Conservation (phyloP, 2,113 vertebrate genomes). For the Hemibagrus wyckioides region DNA sequence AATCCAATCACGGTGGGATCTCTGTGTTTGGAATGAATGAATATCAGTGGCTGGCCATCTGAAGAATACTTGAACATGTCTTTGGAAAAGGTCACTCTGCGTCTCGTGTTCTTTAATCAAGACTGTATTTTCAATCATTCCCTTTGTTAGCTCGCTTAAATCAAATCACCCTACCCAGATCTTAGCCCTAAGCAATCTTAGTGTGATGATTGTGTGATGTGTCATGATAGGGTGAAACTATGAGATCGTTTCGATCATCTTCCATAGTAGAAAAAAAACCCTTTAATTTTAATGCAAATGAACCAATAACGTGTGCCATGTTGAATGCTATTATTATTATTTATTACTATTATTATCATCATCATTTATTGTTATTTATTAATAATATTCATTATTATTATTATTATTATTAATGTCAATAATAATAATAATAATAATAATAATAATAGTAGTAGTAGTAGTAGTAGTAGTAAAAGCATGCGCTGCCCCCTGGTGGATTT, state of each 20-base stretch:
- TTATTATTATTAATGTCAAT: too few relatives aligned
- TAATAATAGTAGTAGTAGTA: neutral
- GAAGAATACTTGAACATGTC: too few relatives aligned
- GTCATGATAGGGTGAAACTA: too few relatives aligned
- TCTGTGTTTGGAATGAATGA: neutral
- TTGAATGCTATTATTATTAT: neutral
- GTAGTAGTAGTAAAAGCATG: neutral
- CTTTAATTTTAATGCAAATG: neutral
- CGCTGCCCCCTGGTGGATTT: slow-evolving; percentile 17
- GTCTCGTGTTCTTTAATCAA: neutral
- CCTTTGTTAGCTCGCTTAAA: neutral
- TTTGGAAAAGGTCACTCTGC: too few relatives aligned
- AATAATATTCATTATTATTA: too few relatives aligned
- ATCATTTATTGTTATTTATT: too few relatives aligned
- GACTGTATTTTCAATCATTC: too few relatives aligned
- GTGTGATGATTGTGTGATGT: too few relatives aligned
- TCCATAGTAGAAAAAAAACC: neutral
- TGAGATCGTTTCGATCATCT: neutral
- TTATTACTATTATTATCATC: too few relatives aligned
- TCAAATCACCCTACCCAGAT: neutral
- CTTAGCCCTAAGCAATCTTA: too few relatives aligned
- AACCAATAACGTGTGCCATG: neutral
- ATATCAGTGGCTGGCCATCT: neutral
- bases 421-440: neutral
- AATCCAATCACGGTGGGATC: slow-evolving; percentile 33